Percentiles rank a stretch among this genome's conserved stretches.
These are phyloP conservation scores for Mystacides longicornis DNA, from an alignment of 2,888 invertebrate species.

Conservation along the genomic window DNA sequence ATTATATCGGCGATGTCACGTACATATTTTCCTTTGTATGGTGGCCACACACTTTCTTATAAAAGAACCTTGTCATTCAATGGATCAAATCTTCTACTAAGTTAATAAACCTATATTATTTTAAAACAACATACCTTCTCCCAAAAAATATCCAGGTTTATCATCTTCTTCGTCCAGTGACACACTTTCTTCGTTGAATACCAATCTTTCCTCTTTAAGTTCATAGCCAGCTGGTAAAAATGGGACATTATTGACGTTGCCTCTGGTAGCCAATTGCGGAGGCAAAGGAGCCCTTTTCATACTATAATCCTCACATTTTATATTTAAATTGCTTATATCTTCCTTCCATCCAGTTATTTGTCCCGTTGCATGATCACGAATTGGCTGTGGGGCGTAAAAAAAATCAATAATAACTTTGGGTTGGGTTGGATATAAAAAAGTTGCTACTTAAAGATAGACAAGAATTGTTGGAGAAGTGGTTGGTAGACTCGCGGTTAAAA, in stretches of 20 bases:
- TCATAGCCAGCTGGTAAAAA: conserved; percentile 83
- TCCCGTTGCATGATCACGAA: conserved; percentile 70
- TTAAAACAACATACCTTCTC: conserved; percentile 45
- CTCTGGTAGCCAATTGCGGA: conserved; percentile 61
- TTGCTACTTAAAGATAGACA: no score
- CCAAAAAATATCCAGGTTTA: conserved; percentile 43
- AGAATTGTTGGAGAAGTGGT: no score
- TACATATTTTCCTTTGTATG: no score
- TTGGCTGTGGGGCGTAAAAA: conserved; percentile 43
- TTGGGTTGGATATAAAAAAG: no score
- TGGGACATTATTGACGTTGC: conserved; percentile 72
- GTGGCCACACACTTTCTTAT: no score
- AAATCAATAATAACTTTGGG: no score
- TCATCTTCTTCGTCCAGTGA: conserved; percentile 28
- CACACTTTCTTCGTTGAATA: not conserved
- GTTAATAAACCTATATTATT: no score
- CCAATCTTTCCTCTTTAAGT: conserved; percentile 18
- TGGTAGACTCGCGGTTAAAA: no score
- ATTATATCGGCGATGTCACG: no score
- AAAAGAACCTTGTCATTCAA: no score
- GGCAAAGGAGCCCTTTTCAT: conserved; percentile 71
- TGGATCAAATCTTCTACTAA: no score
- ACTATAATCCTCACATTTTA: conserved; percentile 45
- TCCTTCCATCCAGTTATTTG: conserved; percentile 63
- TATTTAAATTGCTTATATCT: conserved; percentile 41